Evolutionary conservation across 2,113 vertebrate genomes (phyloP), one percentile per base, ranked within the genome.

Genomic region (Clarias macrocephalus): DNA sequence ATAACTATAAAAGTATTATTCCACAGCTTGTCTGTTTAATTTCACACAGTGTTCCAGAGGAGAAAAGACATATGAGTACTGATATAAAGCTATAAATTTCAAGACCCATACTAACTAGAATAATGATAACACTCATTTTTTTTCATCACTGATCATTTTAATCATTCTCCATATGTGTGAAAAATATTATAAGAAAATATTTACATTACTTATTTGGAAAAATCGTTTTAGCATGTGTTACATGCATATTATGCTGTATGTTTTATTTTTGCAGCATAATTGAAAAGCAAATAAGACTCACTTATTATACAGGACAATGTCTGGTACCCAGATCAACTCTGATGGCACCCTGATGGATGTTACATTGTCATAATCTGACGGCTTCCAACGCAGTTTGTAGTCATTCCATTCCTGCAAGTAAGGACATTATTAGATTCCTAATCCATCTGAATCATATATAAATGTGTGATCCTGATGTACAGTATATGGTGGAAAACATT

Each of bases 231-330:
- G 12, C 48, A 48, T 48, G 48, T 73, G 21, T 12, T 1, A 85
- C 48, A 59, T 30, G 73, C 84, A 52, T 83, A 25, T 13, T 21
- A 80, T n/a, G 72, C 37, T 75, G 37, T 23, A 76, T 56, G 76
- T 28, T 37, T 52, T 7, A 80, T 80, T 56, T 77, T 84, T 59
- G 6, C 21, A 63, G 33, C 37, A 52, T n/a, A 56, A 75, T 72
- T 54, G 3, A 21, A 57, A 2, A 42, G n/a, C 23, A 25, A 70
- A 86, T n/a, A n/a, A 52, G 10, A 85, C 96, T 94, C 92, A 99
- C 98, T 99, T 99, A 93, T 99, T 99, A 92, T 99, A 99, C 42
- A 99, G 96, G 59, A 99, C 97, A 0, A 99, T 96, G 86, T 99
- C 98, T 0, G 98, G 98, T 80, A 96, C 97, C 98, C 98, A 99